Base-by-base conservation (phyloP, 1,140 invertebrate genomes). In the Zelostemma sp. region DNA sequence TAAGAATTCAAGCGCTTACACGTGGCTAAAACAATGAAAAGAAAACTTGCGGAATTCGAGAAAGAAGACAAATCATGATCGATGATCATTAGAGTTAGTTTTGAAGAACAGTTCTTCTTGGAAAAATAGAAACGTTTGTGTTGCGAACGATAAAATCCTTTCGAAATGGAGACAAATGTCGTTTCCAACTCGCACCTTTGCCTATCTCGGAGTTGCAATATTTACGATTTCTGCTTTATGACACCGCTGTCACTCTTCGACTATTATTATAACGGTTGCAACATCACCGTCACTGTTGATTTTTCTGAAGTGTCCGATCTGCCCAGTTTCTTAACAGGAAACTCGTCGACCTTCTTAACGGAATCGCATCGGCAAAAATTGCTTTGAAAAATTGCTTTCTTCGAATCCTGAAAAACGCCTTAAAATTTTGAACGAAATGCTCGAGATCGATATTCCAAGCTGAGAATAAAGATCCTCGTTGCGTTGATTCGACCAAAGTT, bases 221-320 rank as follows among this genome's bases (percentile, higher is more conserved):
- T 70, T 70, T 64, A 66, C 62, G 58, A 55, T 62, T 58, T 40
- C 12, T 45, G 51, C 48, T 48, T 57, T 57, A 57, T 57, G 50
- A 33, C 51, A 43, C 51, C 48, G 21, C 51, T 63, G 61, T 63
- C 56, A 47, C 18, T 64, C 50, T 55, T 58, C 58, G 55, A 54
- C 50, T 69, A 64, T 69, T 69, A 64, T 64, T 69, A 64, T 69
- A 69, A 64, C 67, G 60, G 67, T 69, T 69, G 41, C 61, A 60
- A 69, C 56, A 47, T 56, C 17, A 12, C 15, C 55, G 16, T 38
- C 46, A 6, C 45, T 71, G 61, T 62, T 65, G 68, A 66, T 66
- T 65, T 71, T 66, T 47, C 49, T 21, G 28, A 46, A 56, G 56
- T 25, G 43, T 21, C 41, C 53, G 53, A 61, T n/a, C 65, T 47